Conservation (phyloP, 1,140 invertebrate species). For the Thereuonema tuberculata region DNA sequence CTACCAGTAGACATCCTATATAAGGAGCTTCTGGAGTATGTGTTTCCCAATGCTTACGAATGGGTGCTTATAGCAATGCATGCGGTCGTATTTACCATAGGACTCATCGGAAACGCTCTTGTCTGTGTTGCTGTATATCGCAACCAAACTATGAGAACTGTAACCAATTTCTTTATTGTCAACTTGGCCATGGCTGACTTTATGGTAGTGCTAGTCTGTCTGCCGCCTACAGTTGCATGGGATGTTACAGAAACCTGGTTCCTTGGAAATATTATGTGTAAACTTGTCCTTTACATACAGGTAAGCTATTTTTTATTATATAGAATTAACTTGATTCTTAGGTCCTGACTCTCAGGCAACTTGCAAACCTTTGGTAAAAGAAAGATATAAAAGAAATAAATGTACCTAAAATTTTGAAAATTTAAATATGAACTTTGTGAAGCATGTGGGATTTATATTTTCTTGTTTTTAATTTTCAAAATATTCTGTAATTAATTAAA, state of each 20-base stretch:
- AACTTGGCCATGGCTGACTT: slow-evolving; percentile 84
- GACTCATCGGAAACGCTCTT: slow-evolving; percentile 68
- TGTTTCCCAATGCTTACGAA: slow-evolving; percentile 33
- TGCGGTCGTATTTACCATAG: slow-evolving; percentile 52
- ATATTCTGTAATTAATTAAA: too few species aligned
- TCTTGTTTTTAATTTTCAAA: too few species aligned
- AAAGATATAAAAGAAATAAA: too few species aligned
- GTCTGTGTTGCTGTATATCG: slow-evolving; percentile 76
- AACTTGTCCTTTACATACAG: slow-evolving; percentile 71
- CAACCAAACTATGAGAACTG: slow-evolving; percentile 71
- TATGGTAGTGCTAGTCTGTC: slow-evolving; percentile 71
- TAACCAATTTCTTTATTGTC: slow-evolving; percentile 89
- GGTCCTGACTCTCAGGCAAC: too few species aligned
- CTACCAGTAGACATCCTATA: too few species aligned
- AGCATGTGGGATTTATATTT: too few species aligned
- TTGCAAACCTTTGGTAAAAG: too few species aligned
- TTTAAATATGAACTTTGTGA: too few species aligned
- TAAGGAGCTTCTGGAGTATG: too few species aligned
- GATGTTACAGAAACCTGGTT: slow-evolving; percentile 86
- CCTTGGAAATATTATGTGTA: slow-evolving; percentile 61
- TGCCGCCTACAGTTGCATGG: slow-evolving; percentile 73
- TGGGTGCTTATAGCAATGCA: slow-evolving; percentile 56
- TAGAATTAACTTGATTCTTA: too few species aligned
- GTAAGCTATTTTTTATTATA: too few species aligned
- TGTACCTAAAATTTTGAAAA: too few species aligned